Evolutionary conservation across 2,113 vertebrate genomes (phyloP).

Genomic region (Hucho hucho): DNA sequence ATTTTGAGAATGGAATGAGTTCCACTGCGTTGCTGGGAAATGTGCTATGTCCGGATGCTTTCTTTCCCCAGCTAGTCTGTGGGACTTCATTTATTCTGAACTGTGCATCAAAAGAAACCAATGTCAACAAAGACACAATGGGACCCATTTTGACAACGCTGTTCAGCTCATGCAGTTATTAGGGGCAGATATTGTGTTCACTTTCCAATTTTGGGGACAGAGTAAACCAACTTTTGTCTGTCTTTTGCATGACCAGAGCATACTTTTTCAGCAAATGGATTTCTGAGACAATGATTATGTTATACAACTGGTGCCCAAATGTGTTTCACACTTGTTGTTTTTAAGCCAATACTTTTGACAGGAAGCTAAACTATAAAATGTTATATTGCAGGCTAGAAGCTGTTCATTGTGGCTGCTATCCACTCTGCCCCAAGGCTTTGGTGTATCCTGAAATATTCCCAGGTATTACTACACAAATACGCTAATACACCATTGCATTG

Average conservation of each 20-base stretch:
- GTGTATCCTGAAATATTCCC: conserved; percentile 96
- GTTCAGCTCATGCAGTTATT: conserved; percentile 9
- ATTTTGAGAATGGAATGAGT: not conserved
- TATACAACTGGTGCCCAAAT: not conserved
- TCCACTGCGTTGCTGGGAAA: not conserved
- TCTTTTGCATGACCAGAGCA: not conserved
- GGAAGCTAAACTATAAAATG: not conserved
- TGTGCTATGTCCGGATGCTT: not conserved
- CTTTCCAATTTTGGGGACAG: conserved; percentile 3
- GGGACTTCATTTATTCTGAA: conserved; percentile 10
- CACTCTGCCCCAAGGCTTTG: conserved; percentile 88
- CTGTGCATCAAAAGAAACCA: conserved; percentile 10
- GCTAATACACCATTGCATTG: not conserved
- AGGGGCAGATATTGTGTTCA: not conserved
- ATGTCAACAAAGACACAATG: conserved; percentile 22
- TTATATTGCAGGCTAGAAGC: conserved; percentile 86
- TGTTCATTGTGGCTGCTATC: conserved; percentile 91
- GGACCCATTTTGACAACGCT: not conserved
- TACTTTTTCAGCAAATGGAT: conserved; percentile 5
- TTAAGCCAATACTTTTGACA: not conserved
- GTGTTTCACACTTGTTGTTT: not conserved
- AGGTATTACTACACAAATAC: conserved; percentile 70
- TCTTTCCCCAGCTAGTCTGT: conserved; percentile 14
- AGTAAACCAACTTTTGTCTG: not conserved
- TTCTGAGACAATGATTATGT: not conserved